Evolutionary conservation across 53 echinoderm and acorn worm genomes (phyloP), one percentile per base, ranked within the genome.

Genomic region (Crossaster papposus): DNA sequence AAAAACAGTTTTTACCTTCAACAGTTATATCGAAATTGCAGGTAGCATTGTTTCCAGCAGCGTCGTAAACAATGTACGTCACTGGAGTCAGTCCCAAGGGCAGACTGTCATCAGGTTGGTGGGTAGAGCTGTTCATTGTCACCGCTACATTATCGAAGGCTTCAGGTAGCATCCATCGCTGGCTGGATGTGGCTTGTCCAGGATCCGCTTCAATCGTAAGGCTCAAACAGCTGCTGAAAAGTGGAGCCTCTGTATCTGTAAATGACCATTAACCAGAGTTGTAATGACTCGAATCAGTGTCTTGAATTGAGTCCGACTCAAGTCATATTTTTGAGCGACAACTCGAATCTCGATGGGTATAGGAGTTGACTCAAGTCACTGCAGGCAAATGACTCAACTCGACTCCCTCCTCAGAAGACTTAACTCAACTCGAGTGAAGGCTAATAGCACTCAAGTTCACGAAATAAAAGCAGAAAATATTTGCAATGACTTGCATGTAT

Each of bases 101-200:
- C 4, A 68, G 28, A 68, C 28, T 68, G 68, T 26, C 68, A 26
- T 23, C 68, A 11, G 24, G 68, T 68, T 68, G 24, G 24, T 68
- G n/a, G 68, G 68, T 68, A 2, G 68, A 68, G 10, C 68, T 68
- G 68, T 68, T 68, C 68, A n/a, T 28, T 68, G 68, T 68, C 68
- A 68, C 68, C 5, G 68, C 68, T 10, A 68, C 68, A 28, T 68
- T 68, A 28, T 68, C 68, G 4, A 28, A 20, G 28, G 68, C 68
- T 10, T 20, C 68, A 28, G 68, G 68, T 10, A 68, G 28, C 24
- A 68, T 28, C 68, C 68, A 68, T 28, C 4, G 9, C 68, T 23
- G 29, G 1, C 5, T 68, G n/a, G 68, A 68, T 23, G 68, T 68
- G 68, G 68, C 68, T 68, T 68, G 24, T 68, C 68, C 68, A 12